phyloP scores from a whole-genome alignment of 2,888 invertebrate genomes.

The Oligia latruncula region DNA sequence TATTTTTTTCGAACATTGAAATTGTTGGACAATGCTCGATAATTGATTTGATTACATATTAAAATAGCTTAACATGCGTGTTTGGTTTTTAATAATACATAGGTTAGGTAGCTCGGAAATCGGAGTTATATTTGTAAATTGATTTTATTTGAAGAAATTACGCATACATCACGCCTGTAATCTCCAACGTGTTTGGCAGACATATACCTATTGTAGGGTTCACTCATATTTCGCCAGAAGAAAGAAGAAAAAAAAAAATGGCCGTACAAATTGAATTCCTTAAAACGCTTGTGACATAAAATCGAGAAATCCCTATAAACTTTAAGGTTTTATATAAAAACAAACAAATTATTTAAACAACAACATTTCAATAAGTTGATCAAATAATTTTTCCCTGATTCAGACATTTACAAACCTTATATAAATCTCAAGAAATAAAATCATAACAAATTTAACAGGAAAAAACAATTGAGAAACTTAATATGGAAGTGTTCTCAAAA shows the following conservation, averaged over 20 bases:
- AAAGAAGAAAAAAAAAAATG: background rate
- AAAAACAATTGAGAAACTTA: conserved; percentile 43
- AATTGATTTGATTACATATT: conserved; percentile 39
- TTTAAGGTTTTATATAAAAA: background rate
- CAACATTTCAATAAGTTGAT: background rate
- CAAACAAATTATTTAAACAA: background rate
- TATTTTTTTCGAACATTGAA: conserved; percentile 2
- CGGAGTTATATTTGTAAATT: conserved; percentile 3
- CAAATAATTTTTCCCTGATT: background rate
- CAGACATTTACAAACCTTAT: background rate
- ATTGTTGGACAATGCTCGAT: background rate
- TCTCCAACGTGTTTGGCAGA: background rate
- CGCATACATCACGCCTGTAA: background rate
- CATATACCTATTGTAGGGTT: background rate
- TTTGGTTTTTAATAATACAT: conserved; percentile 37
- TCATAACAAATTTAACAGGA: conserved; percentile 23
- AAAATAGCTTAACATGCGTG: conserved; percentile 15
- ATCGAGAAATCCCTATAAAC: background rate
- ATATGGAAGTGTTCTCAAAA: conserved; percentile 40
- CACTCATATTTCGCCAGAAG: background rate
- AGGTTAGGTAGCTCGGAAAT: background rate
- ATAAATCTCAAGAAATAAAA: conserved; percentile 21
- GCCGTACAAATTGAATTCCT: background rate
- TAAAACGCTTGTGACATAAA: background rate
- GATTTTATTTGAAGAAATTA: background rate